Conservation (phyloP, 2,888 invertebrate species). For the Hirtodrosophila alboralis region DNA sequence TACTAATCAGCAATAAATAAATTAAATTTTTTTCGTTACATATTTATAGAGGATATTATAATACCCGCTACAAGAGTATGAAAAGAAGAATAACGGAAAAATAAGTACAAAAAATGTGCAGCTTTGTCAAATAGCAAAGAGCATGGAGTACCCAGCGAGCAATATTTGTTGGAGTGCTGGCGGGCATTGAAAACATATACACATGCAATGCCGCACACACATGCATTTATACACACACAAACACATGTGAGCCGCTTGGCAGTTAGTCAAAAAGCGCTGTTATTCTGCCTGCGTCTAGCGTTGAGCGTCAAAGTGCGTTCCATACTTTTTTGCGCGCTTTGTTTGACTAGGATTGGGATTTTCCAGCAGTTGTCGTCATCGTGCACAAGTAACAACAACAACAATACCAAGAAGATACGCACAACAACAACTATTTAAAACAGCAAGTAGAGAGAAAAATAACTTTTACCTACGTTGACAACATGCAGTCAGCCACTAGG, state of each 20-base stretch:
- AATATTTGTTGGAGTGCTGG: slow-evolving; percentile 68
- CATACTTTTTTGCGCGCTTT: slow-evolving; percentile 74
- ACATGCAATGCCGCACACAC: slow-evolving; percentile 20
- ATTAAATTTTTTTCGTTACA: no score
- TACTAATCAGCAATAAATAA: no score
- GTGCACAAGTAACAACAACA: slow-evolving; percentile 49
- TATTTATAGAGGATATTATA: neutral
- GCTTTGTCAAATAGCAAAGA: slow-evolving; percentile 70
- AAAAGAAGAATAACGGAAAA: slow-evolving; percentile 5
- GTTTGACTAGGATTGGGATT: slow-evolving; percentile 75
- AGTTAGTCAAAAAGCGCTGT: slow-evolving; percentile 63
- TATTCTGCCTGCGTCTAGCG: slow-evolving; percentile 39
- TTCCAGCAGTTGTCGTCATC: slow-evolving; percentile 64
- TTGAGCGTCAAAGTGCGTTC: slow-evolving; percentile 74
- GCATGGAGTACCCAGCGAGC: slow-evolving; percentile 44
- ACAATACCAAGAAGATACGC: slow-evolving; percentile 15
- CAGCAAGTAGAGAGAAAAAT: slow-evolving; percentile 24
- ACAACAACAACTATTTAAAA: slow-evolving; percentile 39
- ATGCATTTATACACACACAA: slow-evolving; percentile 14
- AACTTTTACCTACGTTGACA: slow-evolving; percentile 54
- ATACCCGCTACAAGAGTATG: neutral
- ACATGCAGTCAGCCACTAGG: slow-evolving; percentile 51
- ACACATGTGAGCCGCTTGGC: slow-evolving; percentile 50
- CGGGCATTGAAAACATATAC: slow-evolving; percentile 68
- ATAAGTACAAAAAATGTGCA: slow-evolving; percentile 57